Conservation (phyloP, 92 coral and sea anemone species). For the Heliopora coerulea region DNA sequence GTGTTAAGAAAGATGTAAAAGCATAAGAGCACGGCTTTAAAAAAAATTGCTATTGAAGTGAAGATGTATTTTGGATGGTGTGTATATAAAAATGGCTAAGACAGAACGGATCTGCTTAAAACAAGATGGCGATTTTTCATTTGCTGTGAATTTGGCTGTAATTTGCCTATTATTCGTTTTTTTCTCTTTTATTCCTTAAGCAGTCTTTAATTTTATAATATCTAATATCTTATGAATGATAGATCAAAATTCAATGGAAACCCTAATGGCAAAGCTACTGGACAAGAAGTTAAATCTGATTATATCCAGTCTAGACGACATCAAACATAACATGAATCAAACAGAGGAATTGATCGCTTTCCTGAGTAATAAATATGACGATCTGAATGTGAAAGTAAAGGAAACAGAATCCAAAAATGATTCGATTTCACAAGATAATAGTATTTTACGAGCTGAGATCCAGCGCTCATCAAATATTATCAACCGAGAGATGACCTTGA, state of each 20-base stretch:
- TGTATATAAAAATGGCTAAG: too few relatives aligned
- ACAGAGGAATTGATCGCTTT: slow-evolving; percentile 4
- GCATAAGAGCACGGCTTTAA: too few relatives aligned
- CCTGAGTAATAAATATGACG: slow-evolving; percentile 7
- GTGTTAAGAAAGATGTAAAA: too few relatives aligned
- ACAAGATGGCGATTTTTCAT: too few relatives aligned
- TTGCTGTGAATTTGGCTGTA: too few relatives aligned
- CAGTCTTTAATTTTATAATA: too few relatives aligned
- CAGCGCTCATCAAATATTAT: background rate
- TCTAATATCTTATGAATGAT: too few relatives aligned
- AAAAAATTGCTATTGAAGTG: too few relatives aligned
- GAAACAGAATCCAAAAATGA: background rate
- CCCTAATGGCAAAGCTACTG: background rate
- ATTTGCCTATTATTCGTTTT: too few relatives aligned
- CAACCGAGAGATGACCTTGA: background rate
- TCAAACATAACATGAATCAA: background rate
- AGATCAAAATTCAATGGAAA: background rate
- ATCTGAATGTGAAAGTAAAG: background rate
- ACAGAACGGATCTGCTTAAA: too few relatives aligned
- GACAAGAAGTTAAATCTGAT: slow-evolving; percentile 15
- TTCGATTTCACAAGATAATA: background rate
- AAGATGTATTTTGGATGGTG: too few relatives aligned
- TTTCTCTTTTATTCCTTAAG: too few relatives aligned
- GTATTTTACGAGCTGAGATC: background rate
- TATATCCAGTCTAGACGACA: background rate